phyloP scores from a whole-genome alignment of 2,888 invertebrate species.

The Torymus aiolomorphi region DNA sequence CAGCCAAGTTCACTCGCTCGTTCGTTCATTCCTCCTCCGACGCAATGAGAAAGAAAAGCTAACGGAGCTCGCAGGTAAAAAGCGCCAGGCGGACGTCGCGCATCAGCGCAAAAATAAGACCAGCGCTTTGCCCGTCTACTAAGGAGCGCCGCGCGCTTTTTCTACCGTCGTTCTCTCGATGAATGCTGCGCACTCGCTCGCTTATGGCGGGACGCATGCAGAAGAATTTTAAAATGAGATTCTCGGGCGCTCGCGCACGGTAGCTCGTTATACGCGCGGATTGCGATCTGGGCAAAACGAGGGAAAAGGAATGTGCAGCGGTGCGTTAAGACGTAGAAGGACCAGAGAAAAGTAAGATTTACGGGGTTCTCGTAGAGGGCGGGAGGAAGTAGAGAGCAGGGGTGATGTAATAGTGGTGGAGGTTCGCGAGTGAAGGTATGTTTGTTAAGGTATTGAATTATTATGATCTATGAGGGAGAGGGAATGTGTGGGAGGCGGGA shows the following conservation, averaged over 20 bases:
- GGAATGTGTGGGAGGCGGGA: too few species aligned
- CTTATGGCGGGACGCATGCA: slow-evolving; percentile 18
- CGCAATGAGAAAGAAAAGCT: background rate
- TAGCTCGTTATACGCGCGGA: slow-evolving; percentile 67
- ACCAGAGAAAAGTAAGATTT: slow-evolving; percentile 42
- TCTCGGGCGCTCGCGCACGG: slow-evolving; percentile 32
- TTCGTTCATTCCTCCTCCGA: too few species aligned
- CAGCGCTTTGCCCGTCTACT: background rate
- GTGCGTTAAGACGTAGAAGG: slow-evolving; percentile 59
- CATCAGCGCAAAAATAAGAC: slow-evolving; percentile 24
- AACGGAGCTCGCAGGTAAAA: background rate
- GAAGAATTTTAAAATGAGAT: slow-evolving; percentile 61
- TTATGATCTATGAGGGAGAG: background rate
- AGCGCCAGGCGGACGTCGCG: too few species aligned
- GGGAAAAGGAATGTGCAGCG: slow-evolving; percentile 62
- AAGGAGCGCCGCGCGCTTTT: slow-evolving; percentile 20
- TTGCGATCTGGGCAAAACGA: slow-evolving; percentile 63
- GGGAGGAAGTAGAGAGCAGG: background rate
- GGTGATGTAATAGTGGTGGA: background rate
- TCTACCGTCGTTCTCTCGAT: background rate
- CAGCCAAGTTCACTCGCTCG: too few species aligned
- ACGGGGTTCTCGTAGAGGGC: slow-evolving; percentile 18
- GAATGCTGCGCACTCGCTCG: slow-evolving; percentile 16
- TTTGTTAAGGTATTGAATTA: slow-evolving; percentile 37
- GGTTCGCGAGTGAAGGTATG: background rate